Conservation (phyloP, 2,797 vertebrate genomes). For the Pangasius larnaudii region DNA sequence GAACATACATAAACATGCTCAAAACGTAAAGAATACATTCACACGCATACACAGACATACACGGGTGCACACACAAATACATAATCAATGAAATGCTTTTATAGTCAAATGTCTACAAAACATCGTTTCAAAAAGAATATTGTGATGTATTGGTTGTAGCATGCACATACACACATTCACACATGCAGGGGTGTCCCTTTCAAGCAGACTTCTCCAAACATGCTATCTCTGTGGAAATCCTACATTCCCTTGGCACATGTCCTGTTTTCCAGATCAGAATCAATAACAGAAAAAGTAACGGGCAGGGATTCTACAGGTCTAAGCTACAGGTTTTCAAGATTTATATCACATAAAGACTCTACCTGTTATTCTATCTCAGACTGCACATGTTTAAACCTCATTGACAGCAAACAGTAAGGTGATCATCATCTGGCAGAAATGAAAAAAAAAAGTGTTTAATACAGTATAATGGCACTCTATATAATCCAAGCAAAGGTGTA, state of each 20-base stretch:
- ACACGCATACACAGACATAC: conserved; percentile 2
- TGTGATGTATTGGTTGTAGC: conserved; percentile 42
- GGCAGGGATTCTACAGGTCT: conserved; percentile 54
- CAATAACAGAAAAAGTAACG: conserved; percentile 54
- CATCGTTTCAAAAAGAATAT: neutral
- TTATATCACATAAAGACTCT: conserved; percentile 7
- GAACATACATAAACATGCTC: neutral
- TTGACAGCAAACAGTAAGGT: neutral
- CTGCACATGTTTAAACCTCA: conserved; percentile 6
- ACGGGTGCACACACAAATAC: neutral
- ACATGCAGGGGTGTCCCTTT: conserved; percentile 45
- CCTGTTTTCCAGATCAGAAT: conserved; percentile 77
- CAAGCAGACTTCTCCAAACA: conserved; percentile 63
- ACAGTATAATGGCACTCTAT: neutral
- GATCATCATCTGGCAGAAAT: conserved; percentile 16
- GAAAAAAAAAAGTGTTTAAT: conserved; percentile 11
- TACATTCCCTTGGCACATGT: conserved; percentile 73
- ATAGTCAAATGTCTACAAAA: neutral
- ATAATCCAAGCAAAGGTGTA: too few relatives aligned
- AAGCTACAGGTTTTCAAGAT: conserved; percentile 51
- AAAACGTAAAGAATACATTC: neutral
- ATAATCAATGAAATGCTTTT: conserved; percentile 1
- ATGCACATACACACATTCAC: conserved; percentile 24
- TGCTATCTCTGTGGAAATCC: conserved; percentile 80
- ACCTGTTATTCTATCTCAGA: neutral